Evolutionary conservation across 2,888 invertebrate genomes (phyloP).

Genomic region (Erebia epiphron): DNA sequence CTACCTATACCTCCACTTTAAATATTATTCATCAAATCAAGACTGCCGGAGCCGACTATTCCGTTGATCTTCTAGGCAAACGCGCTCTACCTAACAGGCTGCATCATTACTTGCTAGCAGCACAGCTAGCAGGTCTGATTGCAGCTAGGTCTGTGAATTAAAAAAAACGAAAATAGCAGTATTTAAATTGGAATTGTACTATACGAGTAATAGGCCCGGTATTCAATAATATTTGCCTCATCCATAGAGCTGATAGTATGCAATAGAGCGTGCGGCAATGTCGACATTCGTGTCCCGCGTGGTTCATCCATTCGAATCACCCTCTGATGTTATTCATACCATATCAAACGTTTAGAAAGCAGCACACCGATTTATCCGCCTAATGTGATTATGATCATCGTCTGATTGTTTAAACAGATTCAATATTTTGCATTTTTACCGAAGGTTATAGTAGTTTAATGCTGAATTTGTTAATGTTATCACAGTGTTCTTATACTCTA

Average conservation of each 20-base stretch:
- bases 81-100: no score
- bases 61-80: no score
- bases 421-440: background rate
- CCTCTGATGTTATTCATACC: conserved; percentile 77
- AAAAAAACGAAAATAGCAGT: background rate
- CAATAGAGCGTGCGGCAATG: conserved; percentile 39
- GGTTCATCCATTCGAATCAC: conserved; percentile 68
- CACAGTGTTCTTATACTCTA: no score
- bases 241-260: conserved; percentile 48
- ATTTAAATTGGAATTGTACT: background rate
- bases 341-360: conserved; percentile 75
- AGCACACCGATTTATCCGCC: conserved; percentile 61
- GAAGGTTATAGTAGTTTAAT: no score
- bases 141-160: no score
- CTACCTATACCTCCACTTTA: no score
- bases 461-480: no score
- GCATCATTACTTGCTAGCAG: no score
- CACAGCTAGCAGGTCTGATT: no score
- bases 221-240: conserved; percentile 49
- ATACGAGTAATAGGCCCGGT: background rate
- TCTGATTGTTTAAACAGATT: background rate
- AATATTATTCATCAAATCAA: no score
- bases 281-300: conserved; percentile 40
- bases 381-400: conserved; percentile 42
- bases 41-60: no score